Evolutionary conservation across 2,797 vertebrate species (phyloP).

Genomic region (Chelonia mydas): DNA sequence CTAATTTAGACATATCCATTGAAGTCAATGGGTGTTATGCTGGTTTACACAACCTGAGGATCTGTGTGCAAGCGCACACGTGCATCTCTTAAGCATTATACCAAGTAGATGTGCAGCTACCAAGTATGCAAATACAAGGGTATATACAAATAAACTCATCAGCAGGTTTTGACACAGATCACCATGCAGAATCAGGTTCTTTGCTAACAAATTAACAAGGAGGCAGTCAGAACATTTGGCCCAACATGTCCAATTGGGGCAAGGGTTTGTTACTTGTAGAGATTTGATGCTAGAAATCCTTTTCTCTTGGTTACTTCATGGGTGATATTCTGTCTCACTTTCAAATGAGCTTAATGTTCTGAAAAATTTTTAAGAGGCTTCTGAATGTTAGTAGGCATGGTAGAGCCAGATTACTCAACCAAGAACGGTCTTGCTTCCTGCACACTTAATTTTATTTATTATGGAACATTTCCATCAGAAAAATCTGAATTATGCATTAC

Average conservation of each 20-base stretch:
- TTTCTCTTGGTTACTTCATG: no score
- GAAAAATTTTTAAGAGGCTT: not conserved
- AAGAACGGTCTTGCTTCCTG: constrained; percentile 1
- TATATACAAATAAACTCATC: not conserved
- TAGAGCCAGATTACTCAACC: not conserved
- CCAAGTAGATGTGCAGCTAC: not conserved
- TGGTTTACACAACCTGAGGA: not conserved
- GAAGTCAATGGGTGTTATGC: not conserved
- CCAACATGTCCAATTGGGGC: not conserved
- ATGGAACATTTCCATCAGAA: not conserved
- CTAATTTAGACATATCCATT: not conserved
- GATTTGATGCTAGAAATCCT: not conserved
- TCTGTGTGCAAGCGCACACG: not conserved
- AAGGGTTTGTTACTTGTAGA: not conserved
- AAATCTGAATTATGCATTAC: not conserved
- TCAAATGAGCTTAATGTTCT: accelerated
- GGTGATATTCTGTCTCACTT: not conserved
- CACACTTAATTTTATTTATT: not conserved
- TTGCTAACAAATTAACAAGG: not conserved
- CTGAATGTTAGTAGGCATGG: not conserved
- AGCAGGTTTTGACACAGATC: not conserved
- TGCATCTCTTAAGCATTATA: not conserved
- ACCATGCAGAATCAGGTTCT: not conserved
- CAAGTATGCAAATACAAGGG: not conserved
- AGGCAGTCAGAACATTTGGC: not conserved